A percentile compares a stretch with the other conserved stretches of the same genome.
phyloP scores from a whole-genome alignment of 2,888 invertebrate genomes.

The Argynnis bischoffii region DNA sequence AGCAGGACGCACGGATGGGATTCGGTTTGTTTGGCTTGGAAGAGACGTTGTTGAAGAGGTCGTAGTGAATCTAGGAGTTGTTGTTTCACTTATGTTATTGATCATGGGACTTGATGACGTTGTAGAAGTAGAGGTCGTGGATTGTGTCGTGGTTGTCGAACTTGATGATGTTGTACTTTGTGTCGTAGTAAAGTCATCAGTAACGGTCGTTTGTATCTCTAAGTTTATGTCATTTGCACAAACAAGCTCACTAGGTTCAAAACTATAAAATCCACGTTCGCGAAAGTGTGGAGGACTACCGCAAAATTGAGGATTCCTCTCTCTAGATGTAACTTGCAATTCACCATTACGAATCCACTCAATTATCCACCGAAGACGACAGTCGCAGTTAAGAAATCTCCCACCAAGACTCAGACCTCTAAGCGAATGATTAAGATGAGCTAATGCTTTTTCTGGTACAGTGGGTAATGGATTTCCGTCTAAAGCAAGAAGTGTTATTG shows the following conservation, averaged over 20 bases:
- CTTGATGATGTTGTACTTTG: conserved; percentile 39
- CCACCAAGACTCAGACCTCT: conserved; percentile 94
- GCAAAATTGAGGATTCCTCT: conserved; percentile 96
- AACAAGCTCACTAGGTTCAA: conserved; percentile 88
- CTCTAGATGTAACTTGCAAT: conserved; percentile 95
- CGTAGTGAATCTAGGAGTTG: conserved; percentile 48
- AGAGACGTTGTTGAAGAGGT: conserved; percentile 55
- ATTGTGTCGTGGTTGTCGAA: conserved; percentile 50
- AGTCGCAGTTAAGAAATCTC: conserved; percentile 93
- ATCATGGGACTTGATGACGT: conserved; percentile 49
- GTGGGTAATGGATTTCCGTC: conserved; percentile 95
- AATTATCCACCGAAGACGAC: conserved; percentile 92
- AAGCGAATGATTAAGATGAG: conserved; percentile 90
- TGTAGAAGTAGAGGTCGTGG: conserved; percentile 51
- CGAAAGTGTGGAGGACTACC: conserved; percentile 91
- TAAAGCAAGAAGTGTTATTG: conserved; percentile 92
- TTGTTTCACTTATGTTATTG: conserved; percentile 47
- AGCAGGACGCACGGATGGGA: conserved; percentile 65
- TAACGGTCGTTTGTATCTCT: conserved; percentile 47
- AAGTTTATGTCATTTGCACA: conserved; percentile 77
- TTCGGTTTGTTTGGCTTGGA: conserved; percentile 59
- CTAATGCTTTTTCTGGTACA: conserved; percentile 89
- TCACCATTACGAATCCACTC: conserved; percentile 95
- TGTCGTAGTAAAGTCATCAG: conserved; percentile 48
- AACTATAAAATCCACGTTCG: conserved; percentile 92